Conservation (phyloP, 2,888 invertebrate genomes). For the Drosophila melanosoma region DNA sequence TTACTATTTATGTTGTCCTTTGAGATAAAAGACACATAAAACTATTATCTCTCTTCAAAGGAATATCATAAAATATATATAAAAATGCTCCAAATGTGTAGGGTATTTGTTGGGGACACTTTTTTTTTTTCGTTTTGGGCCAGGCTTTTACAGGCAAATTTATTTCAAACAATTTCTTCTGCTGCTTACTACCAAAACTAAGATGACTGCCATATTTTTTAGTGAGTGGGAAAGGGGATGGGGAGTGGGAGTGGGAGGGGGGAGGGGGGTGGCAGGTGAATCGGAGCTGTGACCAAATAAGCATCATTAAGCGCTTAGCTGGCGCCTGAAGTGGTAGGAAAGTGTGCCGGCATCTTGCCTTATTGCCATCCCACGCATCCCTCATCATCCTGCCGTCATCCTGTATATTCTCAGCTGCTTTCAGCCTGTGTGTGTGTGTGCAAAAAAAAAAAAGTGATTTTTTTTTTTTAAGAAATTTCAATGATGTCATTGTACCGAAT, state of each 20-base stretch:
- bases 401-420: neutral
- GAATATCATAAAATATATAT: neutral
- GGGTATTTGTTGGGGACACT: no score
- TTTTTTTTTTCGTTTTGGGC: neutral
- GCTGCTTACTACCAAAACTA: conserved; percentile 62
- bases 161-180: conserved; percentile 71
- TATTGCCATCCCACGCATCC: conserved; percentile 7
- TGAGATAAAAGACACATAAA: neutral
- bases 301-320: conserved; percentile 75
- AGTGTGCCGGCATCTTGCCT: conserved; percentile 30
- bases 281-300: conserved; percentile 60
- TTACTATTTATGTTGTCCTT: neutral
- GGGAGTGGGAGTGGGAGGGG: no score
- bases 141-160: conserved; percentile 60
- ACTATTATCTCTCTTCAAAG: neutral
- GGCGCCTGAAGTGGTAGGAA: conserved; percentile 54
- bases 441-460: conserved; percentile 53
- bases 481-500: conserved; percentile 50
- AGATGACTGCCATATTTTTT: conserved; percentile 27
- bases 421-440: conserved; percentile 1
- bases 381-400: conserved; percentile 8
- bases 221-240: neutral
- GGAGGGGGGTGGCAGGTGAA: neutral
- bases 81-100: no score
- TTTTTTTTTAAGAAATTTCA: conserved; percentile 52